Evolutionary conservation across 2,113 vertebrate species (phyloP).

Genomic region (Nipponia nippon): DNA sequence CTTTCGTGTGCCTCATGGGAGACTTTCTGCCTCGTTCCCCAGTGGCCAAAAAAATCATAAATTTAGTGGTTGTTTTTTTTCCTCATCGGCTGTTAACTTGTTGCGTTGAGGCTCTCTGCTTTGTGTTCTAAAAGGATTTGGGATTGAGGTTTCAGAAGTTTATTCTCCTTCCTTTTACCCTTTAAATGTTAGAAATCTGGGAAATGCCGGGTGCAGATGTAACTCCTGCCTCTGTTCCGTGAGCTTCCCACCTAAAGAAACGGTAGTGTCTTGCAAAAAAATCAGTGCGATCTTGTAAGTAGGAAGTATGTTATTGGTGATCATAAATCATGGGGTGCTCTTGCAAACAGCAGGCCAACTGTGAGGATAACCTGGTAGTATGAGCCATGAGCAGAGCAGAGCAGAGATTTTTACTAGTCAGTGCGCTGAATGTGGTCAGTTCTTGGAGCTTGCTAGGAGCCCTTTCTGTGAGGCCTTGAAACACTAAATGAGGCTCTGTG

Average conservation of each 20-base stretch:
- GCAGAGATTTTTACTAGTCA: not conserved
- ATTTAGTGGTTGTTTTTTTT: not conserved
- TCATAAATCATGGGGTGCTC: not conserved
- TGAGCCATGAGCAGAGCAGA: not conserved
- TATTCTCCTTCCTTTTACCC: not conserved
- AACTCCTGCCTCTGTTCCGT: accelerated
- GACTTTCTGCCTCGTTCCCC: not conserved
- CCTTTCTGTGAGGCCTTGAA: not conserved
- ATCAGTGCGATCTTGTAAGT: accelerated
- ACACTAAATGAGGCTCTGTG: not conserved
- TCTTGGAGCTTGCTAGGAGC: not conserved
- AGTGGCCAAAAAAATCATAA: not conserved
- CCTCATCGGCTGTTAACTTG: not conserved
- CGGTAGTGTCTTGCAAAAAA: not conserved
- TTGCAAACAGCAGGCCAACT: not conserved
- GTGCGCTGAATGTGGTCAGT: not conserved
- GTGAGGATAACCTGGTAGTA: accelerated
- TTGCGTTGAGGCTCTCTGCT: not conserved
- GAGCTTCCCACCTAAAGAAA: not conserved
- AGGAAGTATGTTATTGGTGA: not conserved
- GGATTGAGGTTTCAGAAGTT: not conserved
- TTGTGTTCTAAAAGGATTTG: not conserved
- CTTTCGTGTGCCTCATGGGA: not conserved
- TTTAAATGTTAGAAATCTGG: not conserved
- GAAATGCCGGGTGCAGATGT: not conserved